Evolutionary conservation across 2,797 vertebrate species (phyloP).

Genomic region (Crypturellus tataupa): DNA sequence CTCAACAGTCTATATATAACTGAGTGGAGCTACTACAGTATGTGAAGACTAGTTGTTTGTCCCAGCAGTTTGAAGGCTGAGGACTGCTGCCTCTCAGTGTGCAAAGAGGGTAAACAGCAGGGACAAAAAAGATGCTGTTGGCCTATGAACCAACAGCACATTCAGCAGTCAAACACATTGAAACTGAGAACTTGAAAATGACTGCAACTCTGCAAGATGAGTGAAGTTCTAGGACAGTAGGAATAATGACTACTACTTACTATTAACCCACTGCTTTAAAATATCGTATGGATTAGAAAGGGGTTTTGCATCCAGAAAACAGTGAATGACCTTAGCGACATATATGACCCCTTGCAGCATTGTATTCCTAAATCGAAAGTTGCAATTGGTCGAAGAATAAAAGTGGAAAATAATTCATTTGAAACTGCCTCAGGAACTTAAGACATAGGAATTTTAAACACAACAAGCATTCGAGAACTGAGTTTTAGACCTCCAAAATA

Average conservation of each 20-base stretch:
- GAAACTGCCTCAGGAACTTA: not conserved
- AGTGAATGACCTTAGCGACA: not conserved
- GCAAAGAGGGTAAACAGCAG: not conserved
- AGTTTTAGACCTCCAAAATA: not conserved
- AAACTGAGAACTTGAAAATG: not conserved
- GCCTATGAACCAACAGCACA: not conserved
- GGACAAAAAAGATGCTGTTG: not conserved
- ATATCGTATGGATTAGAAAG: not conserved
- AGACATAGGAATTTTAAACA: not conserved
- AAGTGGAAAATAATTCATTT: not conserved
- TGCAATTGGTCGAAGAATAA: not conserved
- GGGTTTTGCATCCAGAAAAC: not conserved
- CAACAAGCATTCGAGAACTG: not conserved
- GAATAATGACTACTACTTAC: not conserved
- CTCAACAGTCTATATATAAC: not conserved
- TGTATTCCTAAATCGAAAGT: too few species aligned
- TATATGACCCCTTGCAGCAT: too few species aligned
- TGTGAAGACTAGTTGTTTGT: not conserved
- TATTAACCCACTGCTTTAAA: not conserved
- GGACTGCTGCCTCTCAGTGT: not conserved
- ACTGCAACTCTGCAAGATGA: not conserved
- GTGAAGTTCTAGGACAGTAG: not conserved
- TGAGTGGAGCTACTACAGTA: not conserved
- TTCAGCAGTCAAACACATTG: not conserved
- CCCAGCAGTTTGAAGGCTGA: not conserved